Evolutionary conservation across 2,888 invertebrate species (phyloP).

Genomic region (Nasonia oneida): DNA sequence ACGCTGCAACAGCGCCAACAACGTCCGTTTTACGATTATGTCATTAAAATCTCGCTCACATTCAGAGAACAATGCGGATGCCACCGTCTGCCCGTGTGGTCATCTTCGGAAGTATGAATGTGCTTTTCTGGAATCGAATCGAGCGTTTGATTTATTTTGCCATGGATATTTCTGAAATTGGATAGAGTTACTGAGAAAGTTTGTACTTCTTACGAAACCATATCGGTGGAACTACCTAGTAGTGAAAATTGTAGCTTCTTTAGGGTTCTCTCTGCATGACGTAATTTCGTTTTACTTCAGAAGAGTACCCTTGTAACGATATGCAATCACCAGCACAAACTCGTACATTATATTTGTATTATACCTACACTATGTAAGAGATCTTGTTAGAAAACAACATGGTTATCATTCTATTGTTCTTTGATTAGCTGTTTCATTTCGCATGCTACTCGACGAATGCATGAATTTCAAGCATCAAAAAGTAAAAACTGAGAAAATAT

Average conservation of each 20-base stretch:
- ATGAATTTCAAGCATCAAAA: too few species aligned
- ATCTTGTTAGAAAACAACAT: too few species aligned
- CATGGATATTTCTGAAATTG: not conserved
- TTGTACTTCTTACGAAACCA: not conserved
- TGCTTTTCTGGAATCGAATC: constrained; percentile 3
- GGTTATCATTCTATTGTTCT: too few species aligned
- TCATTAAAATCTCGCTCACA: constrained; percentile 37
- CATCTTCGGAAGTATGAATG: not conserved
- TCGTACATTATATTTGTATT: too few species aligned
- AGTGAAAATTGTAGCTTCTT: not conserved
- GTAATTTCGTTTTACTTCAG: constrained; percentile 5
- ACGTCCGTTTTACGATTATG: constrained; percentile 52
- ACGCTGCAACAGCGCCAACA: constrained; percentile 34
- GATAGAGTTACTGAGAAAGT: not conserved
- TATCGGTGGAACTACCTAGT: not conserved
- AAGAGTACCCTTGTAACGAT: not conserved
- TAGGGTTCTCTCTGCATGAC: not conserved
- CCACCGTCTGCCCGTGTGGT: constrained; percentile 14
- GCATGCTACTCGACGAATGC: too few species aligned
- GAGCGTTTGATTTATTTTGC: not conserved
- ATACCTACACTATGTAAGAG: too few species aligned
- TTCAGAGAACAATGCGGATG: constrained; percentile 22
- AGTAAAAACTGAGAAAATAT: too few species aligned
- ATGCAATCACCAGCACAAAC: not conserved
- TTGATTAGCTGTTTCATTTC: too few species aligned